phyloP scores from a whole-genome alignment of 2,888 invertebrate genomes.

The Nomada fucata region DNA sequence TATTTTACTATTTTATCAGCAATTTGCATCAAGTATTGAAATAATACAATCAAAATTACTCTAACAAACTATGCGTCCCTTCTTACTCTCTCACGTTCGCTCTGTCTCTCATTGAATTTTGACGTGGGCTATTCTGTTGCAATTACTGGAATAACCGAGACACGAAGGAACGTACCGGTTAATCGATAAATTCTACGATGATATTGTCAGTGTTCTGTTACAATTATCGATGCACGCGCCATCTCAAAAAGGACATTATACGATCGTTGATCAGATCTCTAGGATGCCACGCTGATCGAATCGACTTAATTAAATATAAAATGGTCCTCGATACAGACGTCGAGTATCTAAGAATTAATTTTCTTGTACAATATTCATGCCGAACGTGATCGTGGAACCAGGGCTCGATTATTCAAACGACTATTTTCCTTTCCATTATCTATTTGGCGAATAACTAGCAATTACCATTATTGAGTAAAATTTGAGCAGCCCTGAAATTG shows the following conservation, averaged over 20 bases:
- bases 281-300: not conserved
- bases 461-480: not conserved
- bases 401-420: conserved; percentile 20
- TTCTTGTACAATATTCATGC: conserved; percentile 10
- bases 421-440: not conserved
- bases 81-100: conserved; percentile 12
- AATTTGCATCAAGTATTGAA: conserved; percentile 50
- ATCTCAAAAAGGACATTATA: conserved; percentile 25
- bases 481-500: not conserved
- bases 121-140: conserved; percentile 61
- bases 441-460: not conserved
- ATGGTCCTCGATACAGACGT: not conserved
- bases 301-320: conserved; percentile 24
- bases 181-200: conserved; percentile 55
- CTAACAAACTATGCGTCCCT: conserved; percentile 58
- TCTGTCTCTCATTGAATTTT: conserved; percentile 32
- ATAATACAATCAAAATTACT: conserved; percentile 72
- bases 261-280: conserved; percentile 17
- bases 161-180: conserved; percentile 41
- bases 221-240: conserved; percentile 40
- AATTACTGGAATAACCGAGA: conserved; percentile 61
- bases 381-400: not conserved
- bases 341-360: conserved; percentile 22
- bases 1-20: conserved; percentile 9
- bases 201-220: conserved; percentile 34